Conservation (phyloP, 2,797 vertebrate species). For the Anabas testudineus region DNA sequence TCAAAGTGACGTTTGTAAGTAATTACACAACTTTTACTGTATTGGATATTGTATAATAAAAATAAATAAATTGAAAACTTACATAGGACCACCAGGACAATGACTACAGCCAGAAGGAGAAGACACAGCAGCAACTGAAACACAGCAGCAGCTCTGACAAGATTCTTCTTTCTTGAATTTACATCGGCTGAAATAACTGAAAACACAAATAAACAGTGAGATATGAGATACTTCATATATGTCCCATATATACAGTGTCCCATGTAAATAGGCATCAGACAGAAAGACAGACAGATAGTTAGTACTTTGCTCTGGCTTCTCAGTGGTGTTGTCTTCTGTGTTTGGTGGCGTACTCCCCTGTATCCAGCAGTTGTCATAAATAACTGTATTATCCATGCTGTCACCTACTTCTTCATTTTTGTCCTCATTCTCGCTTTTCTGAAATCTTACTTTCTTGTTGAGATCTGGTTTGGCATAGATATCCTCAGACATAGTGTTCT, state of each 20-base stretch:
- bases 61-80: constrained; percentile 3
- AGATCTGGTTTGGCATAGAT: constrained; percentile 9
- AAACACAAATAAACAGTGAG: too few relatives aligned
- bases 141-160: not conserved
- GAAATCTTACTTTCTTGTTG: constrained; percentile 16
- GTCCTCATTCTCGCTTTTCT: not conserved
- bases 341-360: not conserved
- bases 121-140: constrained; percentile 31
- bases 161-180: constrained; percentile 5
- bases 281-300: too few relatives aligned
- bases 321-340: not conserved
- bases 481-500: constrained; percentile 21
- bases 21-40: not conserved
- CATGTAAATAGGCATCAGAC: too few relatives aligned
- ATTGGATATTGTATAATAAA: not conserved
- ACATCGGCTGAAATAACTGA: not conserved
- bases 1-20: not conserved
- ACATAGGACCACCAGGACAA: constrained; percentile 16
- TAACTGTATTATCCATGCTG: not conserved
- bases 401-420: not conserved
- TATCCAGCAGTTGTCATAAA: not conserved
- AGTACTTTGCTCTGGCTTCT: constrained; percentile 3
- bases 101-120: constrained; percentile 29
- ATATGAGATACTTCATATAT: too few relatives aligned
- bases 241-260: too few relatives aligned